These are phyloP conservation scores for Lipotes vexillifer DNA, from an alignment of 2,113 vertebrate species.

Conservation along the genomic window DNA sequence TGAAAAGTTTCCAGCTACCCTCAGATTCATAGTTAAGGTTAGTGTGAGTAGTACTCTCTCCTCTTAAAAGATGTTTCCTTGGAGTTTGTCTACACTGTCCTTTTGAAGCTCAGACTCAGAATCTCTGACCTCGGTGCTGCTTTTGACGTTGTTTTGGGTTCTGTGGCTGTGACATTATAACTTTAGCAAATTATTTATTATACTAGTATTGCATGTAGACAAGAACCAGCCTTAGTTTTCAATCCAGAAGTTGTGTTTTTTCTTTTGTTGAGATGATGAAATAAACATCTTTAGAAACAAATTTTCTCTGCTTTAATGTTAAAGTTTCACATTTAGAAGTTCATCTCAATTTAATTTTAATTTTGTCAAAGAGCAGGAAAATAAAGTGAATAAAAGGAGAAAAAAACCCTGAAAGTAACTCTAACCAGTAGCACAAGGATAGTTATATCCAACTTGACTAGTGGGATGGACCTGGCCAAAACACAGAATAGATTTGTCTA, in stretches of 20 bases:
- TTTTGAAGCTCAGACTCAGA: neutral
- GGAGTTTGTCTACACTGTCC: neutral
- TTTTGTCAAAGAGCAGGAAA: neutral
- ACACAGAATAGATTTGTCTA: neutral
- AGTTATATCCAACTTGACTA: neutral
- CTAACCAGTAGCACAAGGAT: neutral
- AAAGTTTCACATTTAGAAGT: neutral
- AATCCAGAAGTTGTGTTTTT: neutral
- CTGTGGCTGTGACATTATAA: neutral
- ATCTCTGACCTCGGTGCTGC: neutral
- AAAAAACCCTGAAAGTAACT: neutral
- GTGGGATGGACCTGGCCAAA: neutral
- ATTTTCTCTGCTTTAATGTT: neutral
- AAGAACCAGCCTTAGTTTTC: neutral
- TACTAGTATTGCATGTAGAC: neutral
- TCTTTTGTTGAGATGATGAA: neutral
- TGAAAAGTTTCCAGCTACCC: neutral
- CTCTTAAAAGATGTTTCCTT: neutral
- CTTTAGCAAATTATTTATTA: neutral
- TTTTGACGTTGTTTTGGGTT: neutral
- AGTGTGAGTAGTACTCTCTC: neutral
- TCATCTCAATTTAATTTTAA: neutral
- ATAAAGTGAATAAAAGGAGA: neutral
- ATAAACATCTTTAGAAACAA: neutral
- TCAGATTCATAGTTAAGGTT: neutral